Conservation (phyloP, 2,797 vertebrate species). For the Eidolon dupreanum region DNA sequence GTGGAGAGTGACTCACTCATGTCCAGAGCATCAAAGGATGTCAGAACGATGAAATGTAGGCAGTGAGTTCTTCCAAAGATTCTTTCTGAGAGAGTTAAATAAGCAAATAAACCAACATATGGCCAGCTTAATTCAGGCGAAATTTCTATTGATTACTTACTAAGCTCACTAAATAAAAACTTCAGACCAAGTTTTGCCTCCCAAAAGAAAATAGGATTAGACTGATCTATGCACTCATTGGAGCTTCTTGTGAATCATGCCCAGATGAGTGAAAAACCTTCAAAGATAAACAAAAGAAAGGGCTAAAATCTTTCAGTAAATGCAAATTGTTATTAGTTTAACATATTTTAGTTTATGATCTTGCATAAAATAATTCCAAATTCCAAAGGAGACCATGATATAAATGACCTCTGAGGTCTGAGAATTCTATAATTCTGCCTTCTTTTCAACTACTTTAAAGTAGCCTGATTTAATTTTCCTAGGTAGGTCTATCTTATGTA, state of each 20-base stretch:
- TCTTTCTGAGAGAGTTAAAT: slow-evolving; percentile 72
- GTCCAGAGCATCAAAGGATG: slow-evolving; percentile 65
- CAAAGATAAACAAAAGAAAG: slow-evolving; percentile 69
- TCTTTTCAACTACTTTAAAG: slow-evolving; percentile 37
- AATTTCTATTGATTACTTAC: slow-evolving; percentile 74
- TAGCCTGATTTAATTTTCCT: slow-evolving; percentile 40
- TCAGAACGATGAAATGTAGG: slow-evolving; percentile 75
- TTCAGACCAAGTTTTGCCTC: slow-evolving; percentile 70
- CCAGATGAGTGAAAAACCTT: slow-evolving; percentile 59
- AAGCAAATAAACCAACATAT: slow-evolving; percentile 75
- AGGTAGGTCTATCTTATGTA: slow-evolving; percentile 32
- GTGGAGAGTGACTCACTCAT: slow-evolving; percentile 70
- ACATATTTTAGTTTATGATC: slow-evolving; percentile 25
- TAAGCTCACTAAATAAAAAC: slow-evolving; percentile 76
- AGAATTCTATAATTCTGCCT: slow-evolving; percentile 11
- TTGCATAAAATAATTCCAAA: slow-evolving; percentile 33
- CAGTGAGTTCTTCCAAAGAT: slow-evolving; percentile 71
- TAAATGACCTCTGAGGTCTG: slow-evolving; percentile 45
- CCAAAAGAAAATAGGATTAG: slow-evolving; percentile 76
- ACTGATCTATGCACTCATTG: slow-evolving; percentile 58
- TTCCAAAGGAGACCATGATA: slow-evolving; percentile 9
- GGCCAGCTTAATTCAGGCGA: slow-evolving; percentile 66
- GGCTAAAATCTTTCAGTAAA: slow-evolving; percentile 13
- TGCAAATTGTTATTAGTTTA: slow-evolving; percentile 59
- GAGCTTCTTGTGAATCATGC: slow-evolving; percentile 72